phyloP scores from a whole-genome alignment of 2,797 vertebrate species.

The Lophotriccus pileatus region DNA sequence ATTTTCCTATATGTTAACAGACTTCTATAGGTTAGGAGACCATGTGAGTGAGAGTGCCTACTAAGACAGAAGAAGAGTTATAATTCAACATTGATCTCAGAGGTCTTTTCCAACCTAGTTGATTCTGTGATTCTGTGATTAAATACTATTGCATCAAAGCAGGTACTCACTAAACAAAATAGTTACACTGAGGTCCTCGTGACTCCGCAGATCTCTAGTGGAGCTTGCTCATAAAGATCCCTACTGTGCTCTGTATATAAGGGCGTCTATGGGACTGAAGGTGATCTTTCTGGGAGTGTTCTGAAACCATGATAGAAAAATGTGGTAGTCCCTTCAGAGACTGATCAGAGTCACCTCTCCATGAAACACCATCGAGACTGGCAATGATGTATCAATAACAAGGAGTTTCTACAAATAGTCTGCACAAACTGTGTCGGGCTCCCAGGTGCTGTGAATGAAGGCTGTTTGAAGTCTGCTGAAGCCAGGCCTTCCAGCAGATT shows the following conservation, averaged over 20 bases:
- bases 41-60: neutral
- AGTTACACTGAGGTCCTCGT: neutral
- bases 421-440: neutral
- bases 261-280: neutral
- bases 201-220: neutral
- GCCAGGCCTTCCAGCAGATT: neutral
- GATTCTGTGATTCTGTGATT: too few species aligned
- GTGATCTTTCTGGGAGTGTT: neutral
- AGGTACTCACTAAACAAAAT: neutral
- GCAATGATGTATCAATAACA: neutral
- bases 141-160: neutral
- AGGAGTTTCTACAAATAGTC: neutral
- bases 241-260: neutral
- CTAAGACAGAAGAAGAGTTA: neutral
- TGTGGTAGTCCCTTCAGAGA: neutral
- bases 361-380: neutral
- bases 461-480: neutral
- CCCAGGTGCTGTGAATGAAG: neutral
- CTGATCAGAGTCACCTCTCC: neutral
- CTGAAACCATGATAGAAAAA: neutral
- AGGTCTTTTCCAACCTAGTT: too few species aligned
- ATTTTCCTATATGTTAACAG: neutral
- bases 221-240: neutral
- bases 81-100: neutral
- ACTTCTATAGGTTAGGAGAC: neutral